Evolutionary conservation across 2,888 invertebrate species (phyloP).

Genomic region (Omphaloscelis lunosa): DNA sequence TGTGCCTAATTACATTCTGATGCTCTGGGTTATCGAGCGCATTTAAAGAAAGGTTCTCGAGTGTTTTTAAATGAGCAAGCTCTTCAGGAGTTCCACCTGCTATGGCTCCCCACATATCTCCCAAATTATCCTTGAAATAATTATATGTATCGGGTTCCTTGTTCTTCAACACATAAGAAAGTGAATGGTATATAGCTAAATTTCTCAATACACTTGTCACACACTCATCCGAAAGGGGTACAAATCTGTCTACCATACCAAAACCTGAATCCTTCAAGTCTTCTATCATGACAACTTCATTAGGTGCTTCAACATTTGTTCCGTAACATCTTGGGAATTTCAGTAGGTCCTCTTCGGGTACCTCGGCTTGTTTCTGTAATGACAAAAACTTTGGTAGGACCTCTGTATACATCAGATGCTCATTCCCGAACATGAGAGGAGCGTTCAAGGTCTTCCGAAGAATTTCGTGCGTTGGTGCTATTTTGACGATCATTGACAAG

Average conservation of each 20-base stretch:
- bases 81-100: not conserved
- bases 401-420: slow-evolving; percentile 72
- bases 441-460: slow-evolving; percentile 55
- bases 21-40: slow-evolving; percentile 67
- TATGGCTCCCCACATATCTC: slow-evolving; percentile 58
- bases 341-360: slow-evolving; percentile 70
- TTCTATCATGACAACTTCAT: slow-evolving; percentile 77
- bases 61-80: slow-evolving; percentile 19
- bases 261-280: slow-evolving; percentile 72
- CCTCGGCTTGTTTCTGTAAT: slow-evolving; percentile 70
- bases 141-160: slow-evolving; percentile 71
- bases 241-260: slow-evolving; percentile 72
- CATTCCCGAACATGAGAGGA: slow-evolving; percentile 70
- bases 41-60: slow-evolving; percentile 54
- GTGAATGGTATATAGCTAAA: slow-evolving; percentile 75
- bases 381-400: slow-evolving; percentile 72
- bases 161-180: slow-evolving; percentile 75
- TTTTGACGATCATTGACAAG: slow-evolving; percentile 73
- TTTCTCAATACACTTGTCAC: slow-evolving; percentile 73
- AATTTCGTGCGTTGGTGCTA: slow-evolving; percentile 69
- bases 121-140: slow-evolving; percentile 57
- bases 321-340: slow-evolving; percentile 75
- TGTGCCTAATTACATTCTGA: slow-evolving; percentile 61
- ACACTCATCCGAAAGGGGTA: slow-evolving; percentile 68
- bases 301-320: slow-evolving; percentile 60